Conservation (phyloP, 2,797 vertebrate species). For the Anolis apletophallus region DNA sequence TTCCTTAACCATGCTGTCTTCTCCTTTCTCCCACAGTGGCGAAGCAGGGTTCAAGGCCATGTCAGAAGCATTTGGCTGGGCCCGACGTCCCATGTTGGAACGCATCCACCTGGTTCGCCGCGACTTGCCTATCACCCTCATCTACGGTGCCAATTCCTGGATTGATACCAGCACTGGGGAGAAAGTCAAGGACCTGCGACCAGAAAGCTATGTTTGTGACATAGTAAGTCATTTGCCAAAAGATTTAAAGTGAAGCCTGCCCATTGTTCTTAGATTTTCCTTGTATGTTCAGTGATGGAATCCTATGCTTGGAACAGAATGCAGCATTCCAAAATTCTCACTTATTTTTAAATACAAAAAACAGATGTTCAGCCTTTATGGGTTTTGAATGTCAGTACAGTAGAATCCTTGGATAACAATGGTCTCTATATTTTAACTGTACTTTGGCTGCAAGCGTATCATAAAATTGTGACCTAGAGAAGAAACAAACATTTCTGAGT, state of each 20-base stretch:
- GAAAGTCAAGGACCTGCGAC: constrained; percentile 79
- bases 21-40: constrained; percentile 75
- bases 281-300: neutral
- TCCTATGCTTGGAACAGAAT: neutral
- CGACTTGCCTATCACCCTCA: constrained; percentile 86
- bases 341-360: neutral
- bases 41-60: constrained; percentile 92
- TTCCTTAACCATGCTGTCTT: neutral
- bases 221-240: constrained; percentile 73
- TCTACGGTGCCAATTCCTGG: constrained; percentile 90
- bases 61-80: constrained; percentile 89
- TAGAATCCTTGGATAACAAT: too few relatives aligned
- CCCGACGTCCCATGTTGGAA: constrained; percentile 90
- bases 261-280: neutral
- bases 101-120: constrained; percentile 84
- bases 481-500: too few relatives aligned
- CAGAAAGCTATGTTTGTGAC: constrained; percentile 78
- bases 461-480: too few relatives aligned
- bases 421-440: too few relatives aligned
- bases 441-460: too few relatives aligned
- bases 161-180: constrained; percentile 86
- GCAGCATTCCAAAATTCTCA: neutral
- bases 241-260: rapidly evolving
- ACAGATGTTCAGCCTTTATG: neutral
- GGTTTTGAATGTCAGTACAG: neutral